Conservation (phyloP, 2,797 vertebrate species). For the Chaunax sp. region DNA sequence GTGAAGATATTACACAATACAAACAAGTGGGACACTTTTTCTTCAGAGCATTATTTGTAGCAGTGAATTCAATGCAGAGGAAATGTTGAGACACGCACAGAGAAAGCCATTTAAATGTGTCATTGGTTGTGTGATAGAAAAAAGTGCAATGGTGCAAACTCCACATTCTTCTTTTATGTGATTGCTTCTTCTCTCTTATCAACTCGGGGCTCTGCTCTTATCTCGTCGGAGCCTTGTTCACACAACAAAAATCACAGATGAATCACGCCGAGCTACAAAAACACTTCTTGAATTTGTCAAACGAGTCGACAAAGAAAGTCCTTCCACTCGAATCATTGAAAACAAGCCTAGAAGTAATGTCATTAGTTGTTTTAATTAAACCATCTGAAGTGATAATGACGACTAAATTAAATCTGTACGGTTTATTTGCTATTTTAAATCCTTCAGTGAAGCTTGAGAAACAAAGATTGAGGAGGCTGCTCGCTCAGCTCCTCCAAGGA, state of each 20-base stretch:
- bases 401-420: constrained; percentile 58
- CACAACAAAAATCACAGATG: constrained; percentile 48
- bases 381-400: constrained; percentile 55
- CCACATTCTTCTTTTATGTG: constrained; percentile 35
- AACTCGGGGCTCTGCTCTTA: constrained; percentile 50
- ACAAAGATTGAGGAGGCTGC: constrained; percentile 30
- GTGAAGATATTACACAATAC: background rate
- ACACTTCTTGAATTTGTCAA: constrained; percentile 22
- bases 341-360: constrained; percentile 46
- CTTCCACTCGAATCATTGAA: constrained; percentile 48
- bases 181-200: constrained; percentile 48
- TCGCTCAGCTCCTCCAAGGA: constrained; percentile 39
- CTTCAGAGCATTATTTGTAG: constrained; percentile 1
- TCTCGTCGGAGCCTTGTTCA: constrained; percentile 49
- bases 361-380: constrained; percentile 67
- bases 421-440: constrained; percentile 57
- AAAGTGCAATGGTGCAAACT: constrained; percentile 39
- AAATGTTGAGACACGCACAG: too few relatives aligned
- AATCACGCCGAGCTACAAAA: constrained; percentile 49
- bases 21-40: background rate
- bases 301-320: constrained; percentile 21
- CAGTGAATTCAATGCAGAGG: too few relatives aligned
- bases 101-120: constrained; percentile 39
- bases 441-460: constrained; percentile 38
- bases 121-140: constrained; percentile 7